Conservation (phyloP, 1,140 invertebrate species). For the Lasaia peninsularis region DNA sequence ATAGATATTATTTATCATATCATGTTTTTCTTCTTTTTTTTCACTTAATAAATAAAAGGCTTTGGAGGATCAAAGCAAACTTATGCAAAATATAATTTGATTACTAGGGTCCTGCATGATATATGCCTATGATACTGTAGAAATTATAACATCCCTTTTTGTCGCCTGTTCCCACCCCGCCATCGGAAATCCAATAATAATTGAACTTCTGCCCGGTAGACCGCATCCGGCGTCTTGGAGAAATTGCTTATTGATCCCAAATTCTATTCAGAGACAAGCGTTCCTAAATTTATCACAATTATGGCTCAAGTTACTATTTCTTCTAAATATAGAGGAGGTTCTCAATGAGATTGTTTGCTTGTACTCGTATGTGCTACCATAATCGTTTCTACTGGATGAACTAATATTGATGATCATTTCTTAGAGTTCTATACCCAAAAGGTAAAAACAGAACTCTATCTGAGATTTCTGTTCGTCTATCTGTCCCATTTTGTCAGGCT, state of each 20-base stretch:
- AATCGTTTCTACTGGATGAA: background rate
- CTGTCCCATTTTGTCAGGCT: too few relatives aligned
- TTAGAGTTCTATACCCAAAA: too few relatives aligned
- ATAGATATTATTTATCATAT: background rate
- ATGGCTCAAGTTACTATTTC: background rate
- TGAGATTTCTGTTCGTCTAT: too few relatives aligned
- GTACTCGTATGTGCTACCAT: background rate
- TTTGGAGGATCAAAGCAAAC: background rate
- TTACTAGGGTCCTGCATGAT: constrained; percentile 1
- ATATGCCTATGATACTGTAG: constrained; percentile 20
- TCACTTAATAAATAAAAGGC: background rate
- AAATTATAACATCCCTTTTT: constrained; percentile 38
- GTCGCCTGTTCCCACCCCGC: constrained; percentile 30
- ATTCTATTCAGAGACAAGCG: constrained; percentile 31
- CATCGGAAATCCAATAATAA: constrained; percentile 69
- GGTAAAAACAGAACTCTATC: too few relatives aligned
- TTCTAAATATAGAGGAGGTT: too few relatives aligned
- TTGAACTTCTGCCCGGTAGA: constrained; percentile 60
- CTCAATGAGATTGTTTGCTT: background rate
- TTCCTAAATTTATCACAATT: constrained; percentile 18
- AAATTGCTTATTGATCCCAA: constrained; percentile 64
- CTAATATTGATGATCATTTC: too few relatives aligned
- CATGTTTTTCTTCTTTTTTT: constrained; percentile 35
- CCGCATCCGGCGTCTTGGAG: constrained; percentile 67
- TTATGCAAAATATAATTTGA: constrained; percentile 5